Evolutionary conservation across 2,113 vertebrate genomes (phyloP).

Genomic region (Tylochromis polylepis): DNA sequence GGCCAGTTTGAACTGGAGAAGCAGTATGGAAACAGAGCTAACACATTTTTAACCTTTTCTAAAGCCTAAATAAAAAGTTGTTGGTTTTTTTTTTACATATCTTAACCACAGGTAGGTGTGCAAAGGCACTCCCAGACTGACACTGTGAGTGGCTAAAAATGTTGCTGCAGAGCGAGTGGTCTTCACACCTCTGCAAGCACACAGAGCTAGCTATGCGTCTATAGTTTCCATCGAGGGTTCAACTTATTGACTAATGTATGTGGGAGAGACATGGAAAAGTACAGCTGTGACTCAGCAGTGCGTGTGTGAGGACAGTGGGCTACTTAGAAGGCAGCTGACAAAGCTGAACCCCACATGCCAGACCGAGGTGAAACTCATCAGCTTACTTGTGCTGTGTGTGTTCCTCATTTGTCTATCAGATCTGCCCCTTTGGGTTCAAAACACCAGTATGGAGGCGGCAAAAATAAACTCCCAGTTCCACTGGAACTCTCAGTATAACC

Average conservation of each 20-base stretch:
- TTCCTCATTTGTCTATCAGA: no score
- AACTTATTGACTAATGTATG: not conserved
- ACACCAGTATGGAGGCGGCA: no score
- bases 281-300: not conserved
- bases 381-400: not conserved
- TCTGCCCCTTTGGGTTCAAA: no score
- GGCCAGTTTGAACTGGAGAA: not conserved
- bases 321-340: not conserved
- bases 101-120: not conserved
- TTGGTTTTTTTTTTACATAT: not conserved
- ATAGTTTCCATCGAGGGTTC: not conserved
- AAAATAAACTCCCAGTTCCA: no score
- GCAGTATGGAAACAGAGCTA: not conserved
- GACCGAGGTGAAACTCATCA: not conserved
- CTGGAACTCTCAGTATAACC: no score
- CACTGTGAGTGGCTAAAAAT: not conserved
- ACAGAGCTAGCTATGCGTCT: not conserved
- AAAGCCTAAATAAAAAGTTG: not conserved
- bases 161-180: not conserved
- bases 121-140: fast-evolving
- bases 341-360: not conserved
- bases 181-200: not conserved
- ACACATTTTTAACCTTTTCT: not conserved
- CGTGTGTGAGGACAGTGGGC: not conserved
- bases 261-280: not conserved